phyloP scores from a whole-genome alignment of 2,797 vertebrate genomes.

The Helarctos malayanus region DNA sequence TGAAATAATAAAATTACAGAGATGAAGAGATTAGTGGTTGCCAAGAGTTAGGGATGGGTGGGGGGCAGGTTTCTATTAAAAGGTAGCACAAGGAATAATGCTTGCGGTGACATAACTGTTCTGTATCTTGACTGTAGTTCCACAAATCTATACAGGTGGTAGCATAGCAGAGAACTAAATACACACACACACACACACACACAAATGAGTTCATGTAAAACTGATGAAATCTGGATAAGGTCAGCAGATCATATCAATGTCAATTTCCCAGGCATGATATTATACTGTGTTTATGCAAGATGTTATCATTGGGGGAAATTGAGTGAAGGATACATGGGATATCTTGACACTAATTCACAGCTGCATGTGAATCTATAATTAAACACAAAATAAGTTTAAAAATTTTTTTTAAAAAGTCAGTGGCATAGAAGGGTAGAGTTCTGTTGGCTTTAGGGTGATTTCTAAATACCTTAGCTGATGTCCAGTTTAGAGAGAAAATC shows the following conservation, averaged over 20 bases:
- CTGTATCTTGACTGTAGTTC: neutral
- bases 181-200: neutral
- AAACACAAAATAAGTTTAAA: neutral
- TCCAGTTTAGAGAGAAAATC: constrained; percentile 26
- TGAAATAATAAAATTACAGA: constrained; percentile 41
- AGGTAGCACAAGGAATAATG: neutral
- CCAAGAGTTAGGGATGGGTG: neutral
- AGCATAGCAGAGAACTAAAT: neutral
- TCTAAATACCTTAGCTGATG: neutral
- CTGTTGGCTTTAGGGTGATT: neutral
- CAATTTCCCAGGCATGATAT: neutral
- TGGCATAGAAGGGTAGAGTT: neutral
- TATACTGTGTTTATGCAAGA: neutral
- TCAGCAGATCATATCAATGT: neutral
- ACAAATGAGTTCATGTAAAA: neutral
- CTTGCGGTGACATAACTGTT: neutral
- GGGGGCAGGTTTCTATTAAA: neutral
- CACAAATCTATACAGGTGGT: neutral
- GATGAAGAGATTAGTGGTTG: neutral
- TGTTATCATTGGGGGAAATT: neutral
- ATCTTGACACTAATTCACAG: neutral
- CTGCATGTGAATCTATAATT: neutral
- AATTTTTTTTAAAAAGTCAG: neutral
- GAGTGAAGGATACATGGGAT: neutral
- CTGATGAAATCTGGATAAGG: neutral